Evolutionary conservation across 2,113 vertebrate species (phyloP).

Genomic region (Phasianus colchicus): DNA sequence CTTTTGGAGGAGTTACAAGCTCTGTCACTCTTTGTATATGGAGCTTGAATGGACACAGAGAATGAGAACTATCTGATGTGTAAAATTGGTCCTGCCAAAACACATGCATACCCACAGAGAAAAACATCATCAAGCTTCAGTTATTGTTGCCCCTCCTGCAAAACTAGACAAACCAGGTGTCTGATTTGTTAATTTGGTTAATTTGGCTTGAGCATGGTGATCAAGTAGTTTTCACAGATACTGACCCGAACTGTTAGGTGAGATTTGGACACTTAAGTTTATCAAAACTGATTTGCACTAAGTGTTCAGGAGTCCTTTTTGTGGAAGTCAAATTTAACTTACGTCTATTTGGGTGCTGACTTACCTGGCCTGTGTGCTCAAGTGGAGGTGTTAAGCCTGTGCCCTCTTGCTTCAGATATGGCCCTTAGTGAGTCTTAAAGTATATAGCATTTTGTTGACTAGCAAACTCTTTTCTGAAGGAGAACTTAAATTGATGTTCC

Average conservation of each 20-base stretch:
- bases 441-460: neutral
- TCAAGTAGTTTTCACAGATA: fast-evolving
- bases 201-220: neutral
- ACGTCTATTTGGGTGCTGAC: fast-evolving
- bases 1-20: neutral
- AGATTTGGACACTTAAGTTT: neutral
- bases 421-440: neutral
- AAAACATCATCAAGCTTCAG: neutral
- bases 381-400: neutral
- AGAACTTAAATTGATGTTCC: neutral
- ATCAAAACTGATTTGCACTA: neutral
- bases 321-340: neutral
- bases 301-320: neutral
- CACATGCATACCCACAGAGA: neutral
- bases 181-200: neutral
- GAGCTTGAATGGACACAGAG: neutral
- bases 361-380: neutral
- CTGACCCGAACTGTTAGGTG: neutral
- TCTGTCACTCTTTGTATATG: neutral
- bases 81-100: slow-evolving; percentile 7
- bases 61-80: neutral
- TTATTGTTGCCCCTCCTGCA: neutral
- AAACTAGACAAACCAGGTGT: neutral
- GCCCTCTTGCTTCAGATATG: neutral
- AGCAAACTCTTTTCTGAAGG: neutral